These are phyloP conservation scores for Heteromormyrus szaboi DNA, from an alignment of 2,797 vertebrate genomes.

Conservation along the genomic window DNA sequence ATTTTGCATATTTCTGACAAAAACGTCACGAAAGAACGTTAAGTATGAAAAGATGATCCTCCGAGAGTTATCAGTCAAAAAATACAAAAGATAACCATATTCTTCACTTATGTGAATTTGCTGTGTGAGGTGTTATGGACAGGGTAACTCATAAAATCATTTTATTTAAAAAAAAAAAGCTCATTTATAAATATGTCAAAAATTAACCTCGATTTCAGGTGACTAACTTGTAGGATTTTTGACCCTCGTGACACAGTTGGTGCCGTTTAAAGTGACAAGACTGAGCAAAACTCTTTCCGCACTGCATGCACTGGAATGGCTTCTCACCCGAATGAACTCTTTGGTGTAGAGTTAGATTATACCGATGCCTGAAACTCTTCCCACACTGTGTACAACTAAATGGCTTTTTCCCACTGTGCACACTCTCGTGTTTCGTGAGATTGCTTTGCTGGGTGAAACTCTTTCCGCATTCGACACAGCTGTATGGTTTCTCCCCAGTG, in stretches of 20 bases:
- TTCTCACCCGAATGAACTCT: slow-evolving; percentile 48
- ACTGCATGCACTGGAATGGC: slow-evolving; percentile 56
- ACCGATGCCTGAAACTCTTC: slow-evolving; percentile 33
- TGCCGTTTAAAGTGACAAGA: slow-evolving; percentile 61
- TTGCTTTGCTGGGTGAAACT: slow-evolving; percentile 62
- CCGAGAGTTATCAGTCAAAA: neutral
- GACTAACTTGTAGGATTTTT: slow-evolving; percentile 55
- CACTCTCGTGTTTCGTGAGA: slow-evolving; percentile 59
- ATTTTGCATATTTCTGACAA: slow-evolving; percentile 2
- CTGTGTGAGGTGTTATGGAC: neutral
- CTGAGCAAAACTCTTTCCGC: slow-evolving; percentile 51
- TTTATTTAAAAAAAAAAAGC: neutral
- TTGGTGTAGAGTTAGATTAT: slow-evolving; percentile 38
- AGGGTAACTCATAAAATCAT: neutral
- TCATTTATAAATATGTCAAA: slow-evolving; percentile 55
- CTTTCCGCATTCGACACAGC: slow-evolving; percentile 52
- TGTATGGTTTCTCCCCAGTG: slow-evolving; percentile 58
- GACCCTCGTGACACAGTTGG: slow-evolving; percentile 58
- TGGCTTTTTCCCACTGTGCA: slow-evolving; percentile 41
- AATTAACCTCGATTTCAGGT: slow-evolving; percentile 55
- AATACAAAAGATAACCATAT: neutral
- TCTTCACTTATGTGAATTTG: neutral
- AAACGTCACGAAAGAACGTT: neutral
- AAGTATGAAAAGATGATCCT: neutral
- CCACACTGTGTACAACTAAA: slow-evolving; percentile 34